Percentiles rank a stretch among this genome's conserved stretches.
Evolutionary conservation across 2,797 vertebrate genomes (phyloP).

Genomic region (Thripadectes ignobilis): DNA sequence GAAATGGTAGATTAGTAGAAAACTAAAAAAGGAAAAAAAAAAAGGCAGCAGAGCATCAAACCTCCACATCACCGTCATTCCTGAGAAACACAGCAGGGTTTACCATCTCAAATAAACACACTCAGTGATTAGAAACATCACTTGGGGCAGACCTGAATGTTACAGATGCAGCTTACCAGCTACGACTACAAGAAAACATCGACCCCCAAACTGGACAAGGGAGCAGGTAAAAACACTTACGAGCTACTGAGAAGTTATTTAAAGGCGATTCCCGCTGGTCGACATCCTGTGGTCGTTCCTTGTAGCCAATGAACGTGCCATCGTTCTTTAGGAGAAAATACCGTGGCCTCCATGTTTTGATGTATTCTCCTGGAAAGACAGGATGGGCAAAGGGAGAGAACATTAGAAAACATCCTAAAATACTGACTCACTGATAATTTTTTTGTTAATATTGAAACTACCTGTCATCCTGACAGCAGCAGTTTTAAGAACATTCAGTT

Average conservation of each 20-base stretch:
- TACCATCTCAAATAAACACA: background rate
- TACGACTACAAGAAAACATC: background rate
- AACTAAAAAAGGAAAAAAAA: background rate
- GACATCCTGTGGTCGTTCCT: slow-evolving; percentile 93
- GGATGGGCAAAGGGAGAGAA: background rate
- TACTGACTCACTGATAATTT: background rate
- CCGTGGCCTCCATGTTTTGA: slow-evolving; percentile 96
- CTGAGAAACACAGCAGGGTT: background rate
- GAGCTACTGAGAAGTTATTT: slow-evolving; percentile 98
- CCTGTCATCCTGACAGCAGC: background rate
- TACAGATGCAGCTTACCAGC: background rate
- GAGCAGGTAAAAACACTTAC: slow-evolving; percentile 80
- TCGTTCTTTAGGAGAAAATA: slow-evolving; percentile 97
- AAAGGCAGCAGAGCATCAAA: background rate
- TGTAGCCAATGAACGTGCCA: slow-evolving; percentile 97
- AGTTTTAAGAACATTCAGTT: background rate
- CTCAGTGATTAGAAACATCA: accelerated
- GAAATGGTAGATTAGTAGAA: background rate
- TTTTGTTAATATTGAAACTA: background rate
- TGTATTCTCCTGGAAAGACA: slow-evolving; percentile 88
- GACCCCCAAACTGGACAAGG: background rate
- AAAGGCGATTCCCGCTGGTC: slow-evolving; percentile 95
- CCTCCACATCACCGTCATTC: background rate
- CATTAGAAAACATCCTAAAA: background rate
- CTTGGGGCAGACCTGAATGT: background rate